phyloP scores from a whole-genome alignment of 2,797 vertebrate species.

The Pempheris klunzingeri region DNA sequence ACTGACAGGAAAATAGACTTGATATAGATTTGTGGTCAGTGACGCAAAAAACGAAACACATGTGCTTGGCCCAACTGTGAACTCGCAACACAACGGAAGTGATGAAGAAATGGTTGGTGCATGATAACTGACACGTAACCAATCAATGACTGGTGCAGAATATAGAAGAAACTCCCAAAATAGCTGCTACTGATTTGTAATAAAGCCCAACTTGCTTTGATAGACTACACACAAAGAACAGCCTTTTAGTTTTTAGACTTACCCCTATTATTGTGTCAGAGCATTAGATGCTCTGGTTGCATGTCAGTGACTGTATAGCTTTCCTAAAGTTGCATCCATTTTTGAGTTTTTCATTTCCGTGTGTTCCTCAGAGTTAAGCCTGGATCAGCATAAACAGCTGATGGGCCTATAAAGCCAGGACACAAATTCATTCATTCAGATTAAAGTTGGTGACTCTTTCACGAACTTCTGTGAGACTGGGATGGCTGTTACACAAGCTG shows the following conservation, averaged over 20 bases:
- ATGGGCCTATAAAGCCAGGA: background rate
- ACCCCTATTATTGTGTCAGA: background rate
- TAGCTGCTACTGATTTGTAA: background rate
- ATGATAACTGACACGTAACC: background rate
- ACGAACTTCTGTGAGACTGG: no score
- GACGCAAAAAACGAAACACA: no score
- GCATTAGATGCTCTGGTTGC: background rate
- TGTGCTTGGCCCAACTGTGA: background rate
- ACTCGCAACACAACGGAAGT: slow-evolving; percentile 1
- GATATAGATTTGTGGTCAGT: no score
- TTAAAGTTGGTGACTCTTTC: no score
- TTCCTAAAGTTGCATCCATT: background rate
- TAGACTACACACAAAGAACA: background rate
- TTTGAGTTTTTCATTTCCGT: background rate
- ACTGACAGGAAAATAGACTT: no score
- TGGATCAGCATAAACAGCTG: background rate
- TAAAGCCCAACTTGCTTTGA: background rate
- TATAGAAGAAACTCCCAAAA: background rate
- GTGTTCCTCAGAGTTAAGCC: background rate
- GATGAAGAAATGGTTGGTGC: slow-evolving; percentile 4
- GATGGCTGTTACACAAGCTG: no score
- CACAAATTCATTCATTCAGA: no score
- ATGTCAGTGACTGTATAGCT: background rate
- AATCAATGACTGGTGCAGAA: background rate
- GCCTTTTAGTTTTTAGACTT: background rate